A percentile compares a stretch with the other conserved stretches of the same genome.
These are phyloP conservation scores for Oryctolagus cuniculus DNA, from an alignment of 2,113 vertebrate species.

Conservation along the genomic window mOryCun1.1 NC_091439.1:30009501-30010000, in stretches of 20 bases:
- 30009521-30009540: neutral
- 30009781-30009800: neutral
- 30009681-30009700: neutral
- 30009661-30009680: neutral
- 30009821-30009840: no score
- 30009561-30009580: neutral
- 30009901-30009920: no score
- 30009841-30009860: no score
- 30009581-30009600: neutral
- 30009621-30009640: neutral
- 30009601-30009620: neutral
- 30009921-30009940: no score
- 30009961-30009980: no score
- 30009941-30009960: no score
- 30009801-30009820: neutral
- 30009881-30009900: no score
- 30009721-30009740: neutral
- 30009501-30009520: neutral
- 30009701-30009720: neutral
- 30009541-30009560: neutral
- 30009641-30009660: neutral
- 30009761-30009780: neutral
- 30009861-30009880: no score
- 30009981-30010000: no score
- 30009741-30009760: neutral